Percentiles rank a stretch among this genome's conserved stretches.
Evolutionary conservation across 1,140 invertebrate genomes (phyloP).

Genomic region (Sitobion miscanthi): DNA sequence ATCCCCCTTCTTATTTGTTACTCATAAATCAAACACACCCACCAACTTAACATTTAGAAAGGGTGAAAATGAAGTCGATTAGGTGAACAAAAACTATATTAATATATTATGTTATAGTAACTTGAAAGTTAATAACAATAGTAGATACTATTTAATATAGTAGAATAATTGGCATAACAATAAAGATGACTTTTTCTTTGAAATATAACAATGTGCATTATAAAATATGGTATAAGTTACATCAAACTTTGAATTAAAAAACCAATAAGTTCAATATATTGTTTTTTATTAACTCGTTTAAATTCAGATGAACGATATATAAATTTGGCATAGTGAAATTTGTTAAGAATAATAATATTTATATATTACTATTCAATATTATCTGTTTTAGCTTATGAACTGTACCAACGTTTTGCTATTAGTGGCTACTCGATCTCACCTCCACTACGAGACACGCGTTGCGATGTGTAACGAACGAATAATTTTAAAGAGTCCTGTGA

Average conservation of each 20-base stretch:
- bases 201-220: too few species aligned
- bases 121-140: too few species aligned
- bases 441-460: background rate
- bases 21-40: background rate
- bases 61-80: background rate
- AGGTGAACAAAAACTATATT: background rate
- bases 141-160: too few species aligned
- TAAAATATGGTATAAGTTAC: too few species aligned
- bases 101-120: background rate
- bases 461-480: background rate
- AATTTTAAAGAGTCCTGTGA: background rate
- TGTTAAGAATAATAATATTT: too few species aligned
- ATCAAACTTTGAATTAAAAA: background rate
- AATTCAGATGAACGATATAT: background rate
- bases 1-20: background rate
- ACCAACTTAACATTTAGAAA: background rate
- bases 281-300: background rate
- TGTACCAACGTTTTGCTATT: background rate
- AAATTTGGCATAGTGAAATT: too few species aligned
- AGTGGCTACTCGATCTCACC: background rate
- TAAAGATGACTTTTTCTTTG: too few species aligned
- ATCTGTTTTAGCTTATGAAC: background rate
- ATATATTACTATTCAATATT: too few species aligned
- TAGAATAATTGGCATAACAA: too few species aligned
- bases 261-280: too few species aligned